Percentiles rank a stretch among this genome's conserved stretches.
phyloP scores from a whole-genome alignment of 2,113 vertebrate species.

The Catharus minimus region DNA sequence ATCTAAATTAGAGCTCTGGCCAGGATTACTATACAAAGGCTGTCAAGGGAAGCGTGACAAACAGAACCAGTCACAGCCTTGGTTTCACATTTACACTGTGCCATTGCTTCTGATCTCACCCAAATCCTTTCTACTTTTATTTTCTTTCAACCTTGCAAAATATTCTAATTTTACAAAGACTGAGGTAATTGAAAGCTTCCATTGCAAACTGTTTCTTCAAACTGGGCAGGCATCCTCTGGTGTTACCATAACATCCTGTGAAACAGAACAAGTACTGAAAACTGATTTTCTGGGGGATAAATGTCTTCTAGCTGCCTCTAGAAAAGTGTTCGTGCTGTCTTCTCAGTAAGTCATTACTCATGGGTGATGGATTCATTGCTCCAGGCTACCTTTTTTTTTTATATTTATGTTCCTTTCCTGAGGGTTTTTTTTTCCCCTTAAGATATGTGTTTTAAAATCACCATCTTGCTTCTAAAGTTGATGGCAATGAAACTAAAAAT shows the following conservation, averaged over 20 bases:
- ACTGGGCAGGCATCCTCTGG: not conserved
- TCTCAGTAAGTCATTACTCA: not conserved
- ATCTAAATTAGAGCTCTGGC: not conserved
- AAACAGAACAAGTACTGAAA: not conserved
- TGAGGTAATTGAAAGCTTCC: constrained; percentile 15
- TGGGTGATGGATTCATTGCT: not conserved
- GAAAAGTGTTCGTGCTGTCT: not conserved
- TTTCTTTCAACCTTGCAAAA: constrained; percentile 3
- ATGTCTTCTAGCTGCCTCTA: not conserved
- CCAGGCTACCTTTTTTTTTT: not conserved
- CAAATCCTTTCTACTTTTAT: not conserved
- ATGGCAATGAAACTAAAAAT: not conserved
- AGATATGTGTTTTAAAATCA: not conserved
- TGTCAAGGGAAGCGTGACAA: not conserved
- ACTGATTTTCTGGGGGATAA: not conserved
- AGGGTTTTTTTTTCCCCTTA: not conserved
- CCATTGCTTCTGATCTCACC: not conserved
- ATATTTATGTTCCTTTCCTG: not conserved
- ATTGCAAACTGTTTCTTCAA: constrained; percentile 5
- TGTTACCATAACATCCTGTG: not conserved
- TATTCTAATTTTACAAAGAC: constrained; percentile 16
- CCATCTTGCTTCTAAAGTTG: not conserved
- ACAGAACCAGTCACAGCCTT: not conserved
- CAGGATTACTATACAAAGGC: not conserved
- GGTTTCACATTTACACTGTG: not conserved